These are phyloP conservation scores for Gavia stellata DNA, from an alignment of 2,113 vertebrate species.

Conservation along the genomic window DNA sequence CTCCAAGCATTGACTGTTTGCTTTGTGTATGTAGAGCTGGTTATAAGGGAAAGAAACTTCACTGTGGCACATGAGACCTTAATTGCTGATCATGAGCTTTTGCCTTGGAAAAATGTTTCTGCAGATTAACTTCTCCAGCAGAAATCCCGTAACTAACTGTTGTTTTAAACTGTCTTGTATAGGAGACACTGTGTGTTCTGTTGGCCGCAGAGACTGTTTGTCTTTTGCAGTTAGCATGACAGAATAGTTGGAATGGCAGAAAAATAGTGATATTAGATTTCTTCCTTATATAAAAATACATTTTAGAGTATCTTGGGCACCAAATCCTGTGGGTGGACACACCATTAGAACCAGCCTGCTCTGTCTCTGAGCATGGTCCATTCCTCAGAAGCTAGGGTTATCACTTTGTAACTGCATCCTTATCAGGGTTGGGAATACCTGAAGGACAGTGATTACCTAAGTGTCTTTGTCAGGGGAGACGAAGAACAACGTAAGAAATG, in stretches of 20 bases:
- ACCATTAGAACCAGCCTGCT: not conserved
- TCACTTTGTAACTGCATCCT: not conserved
- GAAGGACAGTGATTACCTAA: not conserved
- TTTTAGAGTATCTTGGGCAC: not conserved
- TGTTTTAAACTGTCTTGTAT: not conserved
- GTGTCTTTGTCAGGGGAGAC: not conserved
- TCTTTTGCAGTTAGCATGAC: not conserved
- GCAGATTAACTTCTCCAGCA: not conserved
- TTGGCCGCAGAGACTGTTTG: not conserved
- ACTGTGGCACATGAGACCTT: not conserved
- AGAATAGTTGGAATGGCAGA: not conserved
- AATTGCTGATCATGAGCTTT: not conserved
- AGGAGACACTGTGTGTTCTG: not conserved
- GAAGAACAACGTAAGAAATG: not conserved
- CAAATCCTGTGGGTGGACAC: not conserved
- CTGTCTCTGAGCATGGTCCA: not conserved
- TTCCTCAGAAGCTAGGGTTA: not conserved
- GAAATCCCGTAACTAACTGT: not conserved
- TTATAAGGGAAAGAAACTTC: not conserved
- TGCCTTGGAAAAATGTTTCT: not conserved
- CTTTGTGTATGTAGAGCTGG: not conserved
- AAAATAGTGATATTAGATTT: not conserved
- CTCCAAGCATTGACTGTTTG: not conserved
- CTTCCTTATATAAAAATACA: not conserved
- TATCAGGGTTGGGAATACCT: not conserved